A percentile compares a stretch with the other conserved stretches of the same genome.
Evolutionary conservation across 2,797 vertebrate species (phyloP).

Genomic region (Characodon lateralis): DNA sequence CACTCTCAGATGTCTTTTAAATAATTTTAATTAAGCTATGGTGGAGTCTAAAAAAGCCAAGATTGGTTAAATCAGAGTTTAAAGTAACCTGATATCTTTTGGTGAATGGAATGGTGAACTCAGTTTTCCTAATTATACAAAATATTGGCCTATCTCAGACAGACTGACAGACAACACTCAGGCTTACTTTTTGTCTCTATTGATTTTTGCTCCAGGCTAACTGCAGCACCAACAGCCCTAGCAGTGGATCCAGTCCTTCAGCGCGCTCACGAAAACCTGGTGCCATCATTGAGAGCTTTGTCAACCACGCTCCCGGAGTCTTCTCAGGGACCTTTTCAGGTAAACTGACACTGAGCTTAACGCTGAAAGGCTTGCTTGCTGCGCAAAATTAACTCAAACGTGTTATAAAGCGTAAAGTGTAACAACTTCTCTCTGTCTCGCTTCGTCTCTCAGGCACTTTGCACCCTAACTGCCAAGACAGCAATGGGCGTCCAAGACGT

Average conservation of each 20-base stretch:
- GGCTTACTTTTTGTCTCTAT: not conserved
- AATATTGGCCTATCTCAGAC: too few relatives aligned
- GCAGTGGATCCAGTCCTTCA: conserved; percentile 71
- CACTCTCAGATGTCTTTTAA: conserved; percentile 46
- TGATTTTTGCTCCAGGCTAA: conserved; percentile 79
- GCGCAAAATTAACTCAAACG: not conserved
- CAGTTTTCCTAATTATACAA: conserved; percentile 19
- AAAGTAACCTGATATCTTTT: conserved; percentile 30
- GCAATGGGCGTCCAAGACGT: conserved; percentile 90
- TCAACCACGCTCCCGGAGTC: conserved; percentile 97
- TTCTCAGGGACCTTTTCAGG: conserved; percentile 99
- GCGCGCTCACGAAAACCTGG: conserved; percentile 92
- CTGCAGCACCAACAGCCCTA: conserved; percentile 78
- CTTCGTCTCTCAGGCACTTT: conserved; percentile 87
- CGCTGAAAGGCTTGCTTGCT: conserved; percentile 1
- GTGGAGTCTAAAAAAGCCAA: not conserved
- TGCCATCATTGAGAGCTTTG: conserved; percentile 97
- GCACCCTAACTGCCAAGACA: conserved; percentile 98
- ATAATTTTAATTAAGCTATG: conserved; percentile 25
- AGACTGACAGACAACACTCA: too few relatives aligned
- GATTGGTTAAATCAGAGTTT: conserved; percentile 21
- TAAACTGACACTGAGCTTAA: conserved; percentile 55
- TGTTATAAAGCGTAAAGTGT: not conserved
- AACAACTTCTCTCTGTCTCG: not conserved
- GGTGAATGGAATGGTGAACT: conserved; percentile 6